Evolutionary conservation across 1,140 invertebrate genomes (phyloP).

Genomic region (Platyura marginata): DNA sequence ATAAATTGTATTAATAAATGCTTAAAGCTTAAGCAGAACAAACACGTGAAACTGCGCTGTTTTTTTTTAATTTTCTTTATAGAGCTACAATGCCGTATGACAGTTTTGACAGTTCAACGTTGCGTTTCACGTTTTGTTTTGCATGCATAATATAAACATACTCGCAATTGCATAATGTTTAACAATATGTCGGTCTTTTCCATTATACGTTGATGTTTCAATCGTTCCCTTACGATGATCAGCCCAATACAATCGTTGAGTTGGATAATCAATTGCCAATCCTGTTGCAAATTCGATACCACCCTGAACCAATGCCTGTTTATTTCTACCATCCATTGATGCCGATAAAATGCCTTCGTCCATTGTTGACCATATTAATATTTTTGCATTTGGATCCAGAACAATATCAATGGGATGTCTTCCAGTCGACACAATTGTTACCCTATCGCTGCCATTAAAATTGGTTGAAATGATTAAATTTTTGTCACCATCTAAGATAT

Average conservation of each 20-base stretch:
- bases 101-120: no score
- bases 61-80: no score
- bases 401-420: constrained; percentile 37
- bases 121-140: no score
- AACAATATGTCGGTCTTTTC: constrained; percentile 38
- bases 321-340: constrained; percentile 42
- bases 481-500: constrained; percentile 48
- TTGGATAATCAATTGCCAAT: constrained; percentile 47
- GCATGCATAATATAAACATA: neutral
- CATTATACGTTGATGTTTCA: constrained; percentile 46
- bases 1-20: neutral
- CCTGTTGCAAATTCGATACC: constrained; percentile 44
- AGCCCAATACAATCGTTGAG: constrained; percentile 51
- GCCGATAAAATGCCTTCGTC: constrained; percentile 38
- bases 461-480: constrained; percentile 36
- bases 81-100: no score
- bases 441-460: constrained; percentile 33
- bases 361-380: constrained; percentile 24
- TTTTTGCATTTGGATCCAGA: constrained; percentile 36
- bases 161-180: constrained; percentile 26
- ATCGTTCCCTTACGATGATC: constrained; percentile 47
- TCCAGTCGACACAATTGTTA: constrained; percentile 35
- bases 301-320: constrained; percentile 31
- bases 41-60: no score
- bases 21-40: no score